Base-by-base conservation (phyloP, 2,888 invertebrate species). In the Cheilosia variabilis region DNA sequence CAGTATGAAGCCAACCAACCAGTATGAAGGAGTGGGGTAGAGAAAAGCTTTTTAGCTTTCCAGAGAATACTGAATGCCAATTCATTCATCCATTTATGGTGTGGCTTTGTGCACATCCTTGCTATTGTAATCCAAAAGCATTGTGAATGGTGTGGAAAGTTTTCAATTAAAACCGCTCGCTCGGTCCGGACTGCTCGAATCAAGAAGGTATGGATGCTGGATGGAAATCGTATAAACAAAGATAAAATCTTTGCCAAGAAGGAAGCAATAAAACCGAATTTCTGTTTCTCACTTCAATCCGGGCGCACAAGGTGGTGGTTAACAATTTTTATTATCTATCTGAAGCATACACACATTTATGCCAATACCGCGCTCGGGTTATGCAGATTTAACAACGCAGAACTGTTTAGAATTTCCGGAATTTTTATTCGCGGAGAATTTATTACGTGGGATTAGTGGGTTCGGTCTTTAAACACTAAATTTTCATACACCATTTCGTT, bases 131-230 rank as follows among this genome's bases (percentile, higher is more conserved):
- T 31, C 43, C 10, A 34, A 77, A 37, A 13, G 27, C 22, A 52
- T 24, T 43, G 17, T 5, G 13, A 5, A 4, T 24, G 19, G 22
- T 60, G 47, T 24, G 50, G 41, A 24, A 27, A 19, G 27, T 65
- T 65, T 79, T 22, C 57, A 79, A 65, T 72, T 66, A 52, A 65
- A 65, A 43, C 69, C 43, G 13, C 6, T 63, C 15, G 7, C 13
- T 31, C 4, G 24, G 10, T 27, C 31, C 57, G 27, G 19, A 4
- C 17, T 17, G 47, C 47, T 9, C 45, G 19, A 37, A 4, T 13
- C 4, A 37, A 37, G 37, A 37, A 37, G 34, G 34, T 34, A 27
- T 27, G 10, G 34, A 9, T 34, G n/a, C 45, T 50, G 50, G 9
- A 9, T 13, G 50, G 10, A 10, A 10, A 52, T 5, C 13, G 24